Evolutionary conservation across 23 tunicate genomes (phyloP).

Genomic region (Styela clava): DNA sequence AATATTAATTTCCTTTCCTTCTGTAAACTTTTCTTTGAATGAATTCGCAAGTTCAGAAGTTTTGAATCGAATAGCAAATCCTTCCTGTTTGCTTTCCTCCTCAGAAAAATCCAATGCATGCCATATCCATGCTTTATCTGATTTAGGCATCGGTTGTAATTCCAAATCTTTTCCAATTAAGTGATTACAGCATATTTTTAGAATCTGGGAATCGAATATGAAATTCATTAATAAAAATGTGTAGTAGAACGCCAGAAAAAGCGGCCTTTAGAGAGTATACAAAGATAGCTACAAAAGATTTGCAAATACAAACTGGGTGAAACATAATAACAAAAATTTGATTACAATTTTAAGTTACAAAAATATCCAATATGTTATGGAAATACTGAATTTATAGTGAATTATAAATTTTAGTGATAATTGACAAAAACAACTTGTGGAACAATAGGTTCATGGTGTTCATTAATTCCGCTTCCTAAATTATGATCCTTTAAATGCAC

Average conservation of each 20-base stretch:
- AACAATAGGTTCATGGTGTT: too few relatives aligned
- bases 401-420: too few relatives aligned
- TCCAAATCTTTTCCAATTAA: conserved; percentile 15
- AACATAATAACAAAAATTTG: too few relatives aligned
- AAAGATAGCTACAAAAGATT: background rate
- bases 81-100: conserved; percentile 54
- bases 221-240: background rate
- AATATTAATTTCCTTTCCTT: background rate
- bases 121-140: conserved; percentile 84
- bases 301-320: background rate
- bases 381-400: too few relatives aligned
- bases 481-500: too few relatives aligned
- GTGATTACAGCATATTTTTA: conserved; percentile 93
- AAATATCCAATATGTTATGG: too few relatives aligned
- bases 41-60: conserved; percentile 57
- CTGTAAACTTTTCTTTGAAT: conserved; percentile 39
- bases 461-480: too few relatives aligned
- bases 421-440: too few relatives aligned
- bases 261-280: background rate
- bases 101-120: conserved; percentile 86
- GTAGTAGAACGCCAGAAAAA: background rate
- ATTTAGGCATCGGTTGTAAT: conserved; percentile 37
- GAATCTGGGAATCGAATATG: conserved; percentile 39
- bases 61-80: conserved; percentile 77
- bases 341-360: too few relatives aligned